phyloP scores from a whole-genome alignment of 1,140 invertebrate species.

The Helicoverpa armigera region DNA sequence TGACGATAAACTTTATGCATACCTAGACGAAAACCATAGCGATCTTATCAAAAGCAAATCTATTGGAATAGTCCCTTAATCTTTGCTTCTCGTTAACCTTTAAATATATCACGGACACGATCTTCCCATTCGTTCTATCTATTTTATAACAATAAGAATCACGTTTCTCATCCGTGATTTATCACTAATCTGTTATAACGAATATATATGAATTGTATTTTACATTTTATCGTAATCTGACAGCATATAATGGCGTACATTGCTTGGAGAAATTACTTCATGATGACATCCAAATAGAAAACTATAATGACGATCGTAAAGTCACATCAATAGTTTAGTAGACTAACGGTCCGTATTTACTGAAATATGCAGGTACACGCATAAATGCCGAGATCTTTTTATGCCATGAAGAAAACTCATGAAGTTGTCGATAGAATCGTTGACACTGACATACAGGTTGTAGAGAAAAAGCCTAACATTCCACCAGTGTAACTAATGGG shows the following conservation, averaged over 20 bases:
- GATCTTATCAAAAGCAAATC: slow-evolving; percentile 24
- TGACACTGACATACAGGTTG: slow-evolving; percentile 37
- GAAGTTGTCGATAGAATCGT: not conserved
- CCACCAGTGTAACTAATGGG: slow-evolving; percentile 36
- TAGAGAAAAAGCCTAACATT: slow-evolving; percentile 30
- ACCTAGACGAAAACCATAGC: not conserved
- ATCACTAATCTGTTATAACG: slow-evolving; percentile 15
- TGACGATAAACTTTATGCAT: slow-evolving; percentile 5
- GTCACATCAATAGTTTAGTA: too few species aligned
- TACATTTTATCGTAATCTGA: slow-evolving; percentile 1
- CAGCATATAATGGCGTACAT: not conserved
- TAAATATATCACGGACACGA: slow-evolving; percentile 19
- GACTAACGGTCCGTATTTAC: too few species aligned
- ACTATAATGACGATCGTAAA: too few species aligned
- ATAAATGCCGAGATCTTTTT: not conserved
- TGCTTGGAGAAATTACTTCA: not conserved
- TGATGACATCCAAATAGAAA: not conserved
- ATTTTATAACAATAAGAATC: slow-evolving; percentile 34
- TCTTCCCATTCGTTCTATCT: slow-evolving; percentile 6
- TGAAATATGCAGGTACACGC: not conserved
- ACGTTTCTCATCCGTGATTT: slow-evolving; percentile 35
- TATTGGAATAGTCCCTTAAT: not conserved
- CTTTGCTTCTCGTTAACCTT: slow-evolving; percentile 25
- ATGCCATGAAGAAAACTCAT: slow-evolving; percentile 7
- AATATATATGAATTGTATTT: not conserved